Percentiles rank a stretch among this genome's conserved stretches.
Conservation (phyloP, 23 tunicate species). For the Styela clava region DNA sequence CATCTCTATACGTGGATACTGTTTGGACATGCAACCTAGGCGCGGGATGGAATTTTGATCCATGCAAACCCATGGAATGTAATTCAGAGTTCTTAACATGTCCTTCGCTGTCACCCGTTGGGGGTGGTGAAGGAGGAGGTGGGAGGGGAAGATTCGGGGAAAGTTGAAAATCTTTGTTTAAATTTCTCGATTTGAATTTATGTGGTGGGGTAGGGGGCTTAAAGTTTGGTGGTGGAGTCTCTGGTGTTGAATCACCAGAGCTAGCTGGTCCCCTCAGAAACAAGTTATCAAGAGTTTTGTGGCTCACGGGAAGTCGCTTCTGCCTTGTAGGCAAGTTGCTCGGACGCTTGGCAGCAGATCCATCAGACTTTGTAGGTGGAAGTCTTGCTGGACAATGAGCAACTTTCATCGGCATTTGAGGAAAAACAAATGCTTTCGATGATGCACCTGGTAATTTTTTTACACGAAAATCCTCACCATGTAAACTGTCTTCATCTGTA, state of each 20-base stretch:
- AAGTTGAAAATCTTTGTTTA: not conserved
- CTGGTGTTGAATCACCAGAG: conserved; percentile 78
- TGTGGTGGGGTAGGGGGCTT: conserved; percentile 73
- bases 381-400: not conserved
- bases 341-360: not conserved
- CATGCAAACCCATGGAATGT: not conserved
- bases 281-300: conserved; percentile 13
- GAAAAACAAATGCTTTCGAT: conserved; percentile 2
- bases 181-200: not conserved
- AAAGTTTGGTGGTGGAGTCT: conserved; percentile 71
- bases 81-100: too few relatives aligned
- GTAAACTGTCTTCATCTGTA: not conserved
- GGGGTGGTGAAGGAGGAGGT: not conserved
- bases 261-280: conserved; percentile 36
- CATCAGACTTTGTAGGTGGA: not conserved
- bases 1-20: conserved; percentile 17
- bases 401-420: not conserved
- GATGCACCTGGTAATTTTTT: not conserved
- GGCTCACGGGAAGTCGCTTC: not conserved
- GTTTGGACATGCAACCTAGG: conserved; percentile 13
- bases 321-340: not conserved
- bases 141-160: not conserved
- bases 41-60: conserved; percentile 5
- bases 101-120: not conserved
- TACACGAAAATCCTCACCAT: not conserved